Conservation (phyloP, 2,113 vertebrate genomes). For the Coptodon rendalli region DNA sequence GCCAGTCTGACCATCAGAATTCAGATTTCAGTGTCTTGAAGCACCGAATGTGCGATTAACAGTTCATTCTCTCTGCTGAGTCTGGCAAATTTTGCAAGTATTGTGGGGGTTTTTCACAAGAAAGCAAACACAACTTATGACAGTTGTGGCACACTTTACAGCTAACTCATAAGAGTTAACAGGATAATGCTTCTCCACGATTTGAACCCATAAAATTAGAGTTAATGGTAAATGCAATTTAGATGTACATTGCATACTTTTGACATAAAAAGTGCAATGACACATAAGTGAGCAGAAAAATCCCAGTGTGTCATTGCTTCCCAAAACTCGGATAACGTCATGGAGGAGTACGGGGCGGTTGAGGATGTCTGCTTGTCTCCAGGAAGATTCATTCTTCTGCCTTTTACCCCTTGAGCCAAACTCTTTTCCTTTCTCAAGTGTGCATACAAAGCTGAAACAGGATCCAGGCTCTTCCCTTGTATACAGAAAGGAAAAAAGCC, state of each 20-base stretch:
- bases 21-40: neutral
- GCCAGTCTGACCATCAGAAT: neutral
- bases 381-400: neutral
- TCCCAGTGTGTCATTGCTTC: neutral
- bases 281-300: neutral
- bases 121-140: neutral
- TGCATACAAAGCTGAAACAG: neutral
- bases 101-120: neutral
- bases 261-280: neutral
- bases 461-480: neutral
- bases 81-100: neutral
- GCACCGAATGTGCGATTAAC: neutral
- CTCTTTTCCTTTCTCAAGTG: neutral
- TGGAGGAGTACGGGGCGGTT: neutral
- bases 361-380: neutral
- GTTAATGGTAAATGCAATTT: neutral
- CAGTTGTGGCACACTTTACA: neutral
- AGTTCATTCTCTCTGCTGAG: neutral
- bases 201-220: neutral
- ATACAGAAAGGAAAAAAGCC: neutral
- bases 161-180: neutral
- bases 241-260: neutral
- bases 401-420: neutral
- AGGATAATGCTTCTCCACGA: rapidly evolving
- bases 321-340: neutral